Conservation (phyloP, 2,888 invertebrate species). For the Agriopis marginaria region DNA sequence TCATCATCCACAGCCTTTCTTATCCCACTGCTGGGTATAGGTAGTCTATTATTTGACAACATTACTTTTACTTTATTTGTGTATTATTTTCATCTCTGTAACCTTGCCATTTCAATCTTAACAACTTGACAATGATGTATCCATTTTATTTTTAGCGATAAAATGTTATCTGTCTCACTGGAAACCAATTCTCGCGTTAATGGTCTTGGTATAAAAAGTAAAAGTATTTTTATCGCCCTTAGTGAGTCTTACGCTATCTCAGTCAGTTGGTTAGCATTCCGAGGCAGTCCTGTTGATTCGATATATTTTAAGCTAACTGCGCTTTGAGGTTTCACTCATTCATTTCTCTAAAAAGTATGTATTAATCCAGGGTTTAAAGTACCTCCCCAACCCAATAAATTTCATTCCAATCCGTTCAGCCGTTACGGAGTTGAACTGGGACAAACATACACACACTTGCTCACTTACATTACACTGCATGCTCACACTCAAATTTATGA, state of each 20-base stretch:
- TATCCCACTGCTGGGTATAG: no score
- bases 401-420: no score
- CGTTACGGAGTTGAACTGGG: no score
- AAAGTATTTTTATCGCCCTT: slow-evolving; percentile 26
- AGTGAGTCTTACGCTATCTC: slow-evolving; percentile 27
- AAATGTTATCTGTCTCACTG: slow-evolving; percentile 33
- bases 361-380: no score
- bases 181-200: slow-evolving; percentile 23
- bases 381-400: no score
- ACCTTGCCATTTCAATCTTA: slow-evolving; percentile 1
- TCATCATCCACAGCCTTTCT: no score
- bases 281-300: slow-evolving; percentile 2
- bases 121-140: slow-evolving; percentile 7
- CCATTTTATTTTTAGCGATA: slow-evolving; percentile 34
- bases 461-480: no score
- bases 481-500: no score
- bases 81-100: slow-evolving; percentile 1
- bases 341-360: neutral
- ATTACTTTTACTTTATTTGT: neutral
- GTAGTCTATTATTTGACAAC: neutral
- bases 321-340: no score
- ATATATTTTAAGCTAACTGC: neutral
- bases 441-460: no score
- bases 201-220: slow-evolving; percentile 18
- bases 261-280: slow-evolving; percentile 25